Evolutionary conservation across 2,797 vertebrate species (phyloP).

Genomic region (Hirundo rustica): DNA sequence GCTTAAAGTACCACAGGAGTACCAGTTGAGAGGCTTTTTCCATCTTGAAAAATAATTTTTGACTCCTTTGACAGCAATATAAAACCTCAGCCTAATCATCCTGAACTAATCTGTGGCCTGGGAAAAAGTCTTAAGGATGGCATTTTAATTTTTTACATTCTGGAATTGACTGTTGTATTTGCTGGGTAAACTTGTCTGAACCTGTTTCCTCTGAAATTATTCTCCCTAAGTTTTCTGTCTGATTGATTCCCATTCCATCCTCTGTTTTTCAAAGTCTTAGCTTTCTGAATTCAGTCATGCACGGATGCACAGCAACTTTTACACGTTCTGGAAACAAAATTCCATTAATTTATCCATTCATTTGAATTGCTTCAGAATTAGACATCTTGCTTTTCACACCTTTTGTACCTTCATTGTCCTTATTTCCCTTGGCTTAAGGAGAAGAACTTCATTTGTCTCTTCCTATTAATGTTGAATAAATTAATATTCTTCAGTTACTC

Average conservation of each 20-base stretch:
- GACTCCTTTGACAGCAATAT: not conserved
- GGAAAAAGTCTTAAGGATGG: not conserved
- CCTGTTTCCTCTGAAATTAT: not conserved
- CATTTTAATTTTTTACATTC: not conserved
- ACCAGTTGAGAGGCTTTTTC: not conserved
- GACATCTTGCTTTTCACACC: not conserved
- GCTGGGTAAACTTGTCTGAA: not conserved
- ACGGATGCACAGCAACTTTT: not conserved
- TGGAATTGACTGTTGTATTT: not conserved
- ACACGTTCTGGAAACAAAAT: not conserved
- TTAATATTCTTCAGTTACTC: not conserved
- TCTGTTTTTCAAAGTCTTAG: not conserved
- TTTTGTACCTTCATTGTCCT: not conserved
- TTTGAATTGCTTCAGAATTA: not conserved
- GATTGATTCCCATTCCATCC: not conserved
- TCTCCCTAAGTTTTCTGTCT: not conserved
- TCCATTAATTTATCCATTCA: not conserved
- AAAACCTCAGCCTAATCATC: not conserved
- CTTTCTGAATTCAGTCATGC: not conserved
- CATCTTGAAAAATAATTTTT: not conserved
- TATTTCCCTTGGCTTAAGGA: not conserved
- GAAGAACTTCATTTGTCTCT: not conserved
- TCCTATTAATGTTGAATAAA: not conserved
- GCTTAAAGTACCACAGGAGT: not conserved
- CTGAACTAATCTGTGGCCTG: slow-evolving; percentile 25